A percentile compares a stretch with the other conserved stretches of the same genome.
Evolutionary conservation across 2,888 invertebrate species (phyloP).

Genomic region (Euplexia lucipara): DNA sequence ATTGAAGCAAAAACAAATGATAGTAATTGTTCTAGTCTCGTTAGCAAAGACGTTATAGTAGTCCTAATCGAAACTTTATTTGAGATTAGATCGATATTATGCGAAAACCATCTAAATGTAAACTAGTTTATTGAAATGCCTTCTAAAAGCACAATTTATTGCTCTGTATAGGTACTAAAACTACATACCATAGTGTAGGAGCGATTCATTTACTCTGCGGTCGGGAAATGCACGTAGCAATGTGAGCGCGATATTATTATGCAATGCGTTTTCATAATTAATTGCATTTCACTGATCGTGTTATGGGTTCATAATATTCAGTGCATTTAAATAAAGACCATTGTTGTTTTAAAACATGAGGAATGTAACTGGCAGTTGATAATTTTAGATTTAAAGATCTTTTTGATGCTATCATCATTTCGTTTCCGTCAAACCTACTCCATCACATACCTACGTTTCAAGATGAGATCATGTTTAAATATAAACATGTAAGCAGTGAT

Average conservation of each 20-base stretch:
- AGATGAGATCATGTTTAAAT: constrained; percentile 37
- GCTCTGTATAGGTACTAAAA: constrained; percentile 64
- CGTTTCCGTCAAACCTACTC: constrained; percentile 16
- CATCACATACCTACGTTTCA: constrained; percentile 5
- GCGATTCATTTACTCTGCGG: constrained; percentile 79
- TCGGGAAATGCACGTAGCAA: constrained; percentile 67
- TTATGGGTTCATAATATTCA: constrained; percentile 39
- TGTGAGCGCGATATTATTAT: constrained; percentile 52
- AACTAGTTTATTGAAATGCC: constrained; percentile 21
- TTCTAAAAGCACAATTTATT: constrained; percentile 25
- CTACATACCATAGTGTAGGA: constrained; percentile 64
- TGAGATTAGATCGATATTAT: background rate
- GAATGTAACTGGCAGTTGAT: background rate
- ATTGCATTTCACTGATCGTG: constrained; percentile 69
- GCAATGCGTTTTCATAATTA: constrained; percentile 74
- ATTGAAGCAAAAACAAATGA: background rate
- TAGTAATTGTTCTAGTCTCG: background rate
- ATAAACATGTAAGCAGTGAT: constrained; percentile 43
- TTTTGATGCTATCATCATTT: background rate
- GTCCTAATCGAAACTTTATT: constrained; percentile 7
- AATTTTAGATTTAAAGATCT: background rate
- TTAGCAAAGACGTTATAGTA: background rate
- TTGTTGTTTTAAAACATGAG: background rate
- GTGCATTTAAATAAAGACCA: constrained; percentile 25
- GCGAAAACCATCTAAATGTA: constrained; percentile 8